Evolutionary conservation across 2,113 vertebrate species (phyloP), one percentile per base, ranked within the genome.

Genomic region (Rafetus swinhoei): DNA sequence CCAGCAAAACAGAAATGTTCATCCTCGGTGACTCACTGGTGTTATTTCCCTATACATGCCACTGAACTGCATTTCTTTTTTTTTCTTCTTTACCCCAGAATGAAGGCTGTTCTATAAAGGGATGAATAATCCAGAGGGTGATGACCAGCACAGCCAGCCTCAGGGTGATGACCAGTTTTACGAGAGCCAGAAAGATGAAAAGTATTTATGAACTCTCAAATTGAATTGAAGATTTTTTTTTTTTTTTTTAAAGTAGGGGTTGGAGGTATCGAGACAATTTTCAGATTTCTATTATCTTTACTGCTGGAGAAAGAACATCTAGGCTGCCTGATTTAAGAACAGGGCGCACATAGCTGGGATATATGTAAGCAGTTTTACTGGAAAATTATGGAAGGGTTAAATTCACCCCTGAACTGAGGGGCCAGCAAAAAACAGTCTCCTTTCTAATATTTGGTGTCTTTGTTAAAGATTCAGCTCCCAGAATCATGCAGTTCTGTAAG

Each of bases 1-100:
- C 79, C 83, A 96, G 82, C 9, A 25, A 92, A 96, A 95, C 86
- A 97, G 95, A 96, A 97, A 94, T 89, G 93, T 93, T 96, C 87
- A 90, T 55, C 91, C 87, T 94, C 79, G 85, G 82, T 74, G 94
- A 86, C 86, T 87, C 10, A 79, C 60, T 93, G 87, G 87, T 95
- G 94, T 90, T 81, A 95, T 87, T 96, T 96, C 95, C 93, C 81
- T 0, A 3, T 93, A 82, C 79, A 25, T 60, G 87, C n/a, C 86
- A 85, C 86, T 97, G 96, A 93, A 88, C 95, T 76, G 82, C 18
- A 62, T 77, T 87, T 84, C 54, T 25, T 35, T 80, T 87, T 80
- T 87, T 85, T 53, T 35, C 81, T 91, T 55, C 85, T 86, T 90
- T 88, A 85, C 94, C 91, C 92, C 85, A 92, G 80, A 4, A 2